These are phyloP conservation scores for Hecatera dysodea DNA, from an alignment of 2,888 invertebrate species.

Conservation along the genomic window DNA sequence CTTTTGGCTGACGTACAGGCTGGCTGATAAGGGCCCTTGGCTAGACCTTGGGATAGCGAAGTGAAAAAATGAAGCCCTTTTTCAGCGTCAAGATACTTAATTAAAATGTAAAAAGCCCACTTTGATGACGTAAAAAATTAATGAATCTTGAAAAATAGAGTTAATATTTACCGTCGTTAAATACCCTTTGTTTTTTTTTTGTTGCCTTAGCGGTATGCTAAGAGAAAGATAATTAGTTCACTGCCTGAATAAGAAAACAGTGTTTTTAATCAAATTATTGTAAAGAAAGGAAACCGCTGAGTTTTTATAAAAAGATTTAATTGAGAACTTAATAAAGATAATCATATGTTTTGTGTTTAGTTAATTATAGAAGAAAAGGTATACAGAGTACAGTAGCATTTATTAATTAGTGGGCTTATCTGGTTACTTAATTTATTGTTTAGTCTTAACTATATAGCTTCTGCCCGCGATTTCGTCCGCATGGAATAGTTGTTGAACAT, in stretches of 20 bases:
- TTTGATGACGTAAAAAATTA: slow-evolving; percentile 26
- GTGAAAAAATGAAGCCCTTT: slow-evolving; percentile 2
- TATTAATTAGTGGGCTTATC: no score
- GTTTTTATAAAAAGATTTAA: slow-evolving; percentile 4
- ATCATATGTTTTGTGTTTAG: background rate
- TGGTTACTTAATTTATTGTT: no score
- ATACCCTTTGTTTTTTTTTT: slow-evolving; percentile 36
- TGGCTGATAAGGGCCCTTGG: slow-evolving; percentile 2
- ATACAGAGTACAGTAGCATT: background rate
- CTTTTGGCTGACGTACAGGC: background rate
- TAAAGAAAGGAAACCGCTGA: background rate
- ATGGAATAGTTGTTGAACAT: no score
- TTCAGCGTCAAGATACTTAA: slow-evolving; percentile 16
- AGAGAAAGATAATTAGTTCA: slow-evolving; percentile 33
- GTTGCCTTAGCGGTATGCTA: slow-evolving; percentile 1
- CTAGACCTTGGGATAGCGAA: background rate
- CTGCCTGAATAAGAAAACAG: slow-evolving; percentile 22
- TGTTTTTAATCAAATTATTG: slow-evolving; percentile 30
- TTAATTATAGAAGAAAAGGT: background rate
- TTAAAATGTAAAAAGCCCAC: slow-evolving; percentile 23
- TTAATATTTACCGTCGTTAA: slow-evolving; percentile 36
- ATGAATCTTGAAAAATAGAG: slow-evolving; percentile 46
- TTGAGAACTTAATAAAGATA: background rate
- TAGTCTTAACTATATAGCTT: no score
- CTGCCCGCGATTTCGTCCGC: no score